Evolutionary conservation across 2,797 vertebrate genomes (phyloP).

Genomic region (Vespertilio murinus): DNA sequence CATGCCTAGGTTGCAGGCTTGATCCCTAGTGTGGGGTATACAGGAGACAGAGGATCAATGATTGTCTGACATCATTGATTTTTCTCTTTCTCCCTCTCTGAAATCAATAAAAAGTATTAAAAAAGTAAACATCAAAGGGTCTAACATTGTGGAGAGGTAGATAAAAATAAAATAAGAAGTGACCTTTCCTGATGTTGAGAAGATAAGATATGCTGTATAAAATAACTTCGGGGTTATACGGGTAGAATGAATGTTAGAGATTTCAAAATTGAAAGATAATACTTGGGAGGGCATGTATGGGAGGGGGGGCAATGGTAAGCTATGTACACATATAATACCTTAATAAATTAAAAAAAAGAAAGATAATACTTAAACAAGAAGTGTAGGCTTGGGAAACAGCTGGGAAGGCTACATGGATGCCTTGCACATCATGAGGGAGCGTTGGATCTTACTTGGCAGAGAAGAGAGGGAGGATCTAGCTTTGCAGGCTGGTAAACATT

Average conservation of each 20-base stretch:
- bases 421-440: background rate
- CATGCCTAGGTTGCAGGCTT: too few species aligned
- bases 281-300: too few species aligned
- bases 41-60: too few species aligned
- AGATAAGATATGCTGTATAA: background rate
- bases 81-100: too few species aligned
- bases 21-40: too few species aligned
- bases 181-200: background rate
- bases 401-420: background rate
- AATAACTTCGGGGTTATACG: background rate
- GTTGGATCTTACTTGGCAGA: background rate
- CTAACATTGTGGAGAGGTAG: background rate
- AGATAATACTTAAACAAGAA: background rate
- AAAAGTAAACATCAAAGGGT: background rate
- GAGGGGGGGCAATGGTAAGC: too few species aligned
- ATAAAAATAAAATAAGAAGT: conserved; percentile 7
- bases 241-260: background rate
- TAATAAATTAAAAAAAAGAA: too few species aligned
- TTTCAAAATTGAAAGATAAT: conserved; percentile 18
- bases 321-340: too few species aligned
- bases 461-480: background rate
- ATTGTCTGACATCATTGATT: too few species aligned
- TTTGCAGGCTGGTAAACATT: background rate
- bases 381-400: background rate
- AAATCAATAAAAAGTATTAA: too few species aligned